Conservation (phyloP, 2,797 vertebrate species). For the Dipus sagitta region DNA sequence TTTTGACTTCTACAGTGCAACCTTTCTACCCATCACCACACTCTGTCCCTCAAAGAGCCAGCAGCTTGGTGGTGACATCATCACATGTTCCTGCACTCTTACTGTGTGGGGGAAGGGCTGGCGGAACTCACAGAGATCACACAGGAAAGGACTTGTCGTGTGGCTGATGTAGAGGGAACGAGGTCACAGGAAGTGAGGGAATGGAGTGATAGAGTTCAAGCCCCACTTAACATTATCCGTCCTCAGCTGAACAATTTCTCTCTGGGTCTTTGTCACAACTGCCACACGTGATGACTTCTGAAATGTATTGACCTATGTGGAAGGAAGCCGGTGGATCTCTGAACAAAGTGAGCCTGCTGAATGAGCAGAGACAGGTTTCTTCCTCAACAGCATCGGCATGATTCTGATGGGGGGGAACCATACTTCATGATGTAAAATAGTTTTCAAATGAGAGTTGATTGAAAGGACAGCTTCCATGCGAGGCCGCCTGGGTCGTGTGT, state of each 20-base stretch:
- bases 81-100: too few relatives aligned
- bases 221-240: background rate
- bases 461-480: constrained; percentile 67
- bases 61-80: accelerated
- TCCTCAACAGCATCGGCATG: background rate
- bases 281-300: background rate
- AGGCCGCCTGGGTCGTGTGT: constrained; percentile 63
- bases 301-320: background rate
- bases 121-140: background rate
- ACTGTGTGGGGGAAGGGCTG: background rate
- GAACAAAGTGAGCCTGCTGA: background rate
- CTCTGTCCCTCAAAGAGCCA: background rate
- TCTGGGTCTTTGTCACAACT: background rate
- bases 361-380: background rate
- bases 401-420: background rate
- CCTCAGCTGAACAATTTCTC: background rate
- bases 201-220: background rate
- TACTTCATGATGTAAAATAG: constrained; percentile 66
- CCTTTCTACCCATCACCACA: background rate
- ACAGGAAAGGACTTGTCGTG: background rate
- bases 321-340: background rate
- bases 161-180: background rate
- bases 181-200: background rate
- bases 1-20: background rate
- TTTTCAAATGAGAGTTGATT: constrained; percentile 70